These are phyloP conservation scores for Clusia tigrina DNA, from an alignment of 2,888 invertebrate species.

Conservation along the genomic window DNA sequence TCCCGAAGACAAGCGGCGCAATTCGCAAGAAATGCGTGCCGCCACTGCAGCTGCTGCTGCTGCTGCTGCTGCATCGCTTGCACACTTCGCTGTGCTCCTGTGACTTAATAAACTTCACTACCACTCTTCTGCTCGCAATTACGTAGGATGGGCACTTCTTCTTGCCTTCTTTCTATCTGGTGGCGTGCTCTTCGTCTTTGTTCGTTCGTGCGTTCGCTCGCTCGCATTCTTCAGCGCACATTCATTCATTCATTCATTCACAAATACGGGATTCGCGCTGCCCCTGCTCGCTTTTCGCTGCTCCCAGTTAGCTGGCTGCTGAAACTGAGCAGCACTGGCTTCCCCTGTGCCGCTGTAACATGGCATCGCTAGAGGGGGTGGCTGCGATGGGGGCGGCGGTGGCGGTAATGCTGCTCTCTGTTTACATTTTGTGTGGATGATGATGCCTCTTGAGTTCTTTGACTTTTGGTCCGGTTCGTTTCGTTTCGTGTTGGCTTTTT, in stretches of 20 bases:
- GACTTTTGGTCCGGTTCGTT: slow-evolving; percentile 40
- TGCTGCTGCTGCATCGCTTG: not conserved
- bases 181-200: not conserved
- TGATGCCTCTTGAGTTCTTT: slow-evolving; percentile 47
- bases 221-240: slow-evolving; percentile 10
- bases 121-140: slow-evolving; percentile 32
- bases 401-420: slow-evolving; percentile 27
- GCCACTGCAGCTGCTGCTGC: slow-evolving; percentile 6
- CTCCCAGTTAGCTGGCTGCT: slow-evolving; percentile 24
- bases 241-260: slow-evolving; percentile 4
- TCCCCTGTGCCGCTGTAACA: slow-evolving; percentile 1
- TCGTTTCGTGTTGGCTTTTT: slow-evolving; percentile 30
- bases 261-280: not conserved
- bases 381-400: not conserved
- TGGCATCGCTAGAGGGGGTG: not conserved
- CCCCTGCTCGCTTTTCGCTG: no score
- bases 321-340: slow-evolving; percentile 20
- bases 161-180: not conserved
- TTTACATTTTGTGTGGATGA: slow-evolving; percentile 41
- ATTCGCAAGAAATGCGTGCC: not conserved
- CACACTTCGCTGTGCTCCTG: slow-evolving; percentile 47
- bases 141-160: no score
- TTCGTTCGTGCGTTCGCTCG: slow-evolving; percentile 18
- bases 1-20: not conserved
- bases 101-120: slow-evolving; percentile 50